Conservation (phyloP, 2,113 vertebrate species). For the Mohoua ochrocephala region DNA sequence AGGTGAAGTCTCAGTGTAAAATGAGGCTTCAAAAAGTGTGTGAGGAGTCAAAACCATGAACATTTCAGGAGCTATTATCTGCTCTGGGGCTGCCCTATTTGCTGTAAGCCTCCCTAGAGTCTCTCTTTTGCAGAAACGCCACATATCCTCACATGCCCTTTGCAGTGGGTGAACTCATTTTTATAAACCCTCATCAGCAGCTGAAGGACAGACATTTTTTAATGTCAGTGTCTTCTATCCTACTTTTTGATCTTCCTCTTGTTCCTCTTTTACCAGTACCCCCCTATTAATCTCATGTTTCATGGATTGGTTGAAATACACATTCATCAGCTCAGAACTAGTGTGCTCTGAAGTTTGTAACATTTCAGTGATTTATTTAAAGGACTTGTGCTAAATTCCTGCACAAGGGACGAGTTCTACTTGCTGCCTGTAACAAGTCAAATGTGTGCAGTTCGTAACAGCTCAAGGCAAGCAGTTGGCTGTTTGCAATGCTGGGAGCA, state of each 20-base stretch:
- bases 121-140: background rate
- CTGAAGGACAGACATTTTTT: background rate
- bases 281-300: background rate
- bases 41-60: background rate
- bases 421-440: background rate
- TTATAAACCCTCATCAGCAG: background rate
- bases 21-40: background rate
- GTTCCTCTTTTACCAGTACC: background rate
- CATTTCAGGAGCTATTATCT: background rate
- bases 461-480: background rate
- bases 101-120: background rate
- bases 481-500: background rate
- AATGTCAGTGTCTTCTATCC: background rate
- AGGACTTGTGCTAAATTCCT: background rate
- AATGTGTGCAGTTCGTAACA: background rate
- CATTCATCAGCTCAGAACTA: background rate
- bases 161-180: background rate
- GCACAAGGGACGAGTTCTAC: background rate
- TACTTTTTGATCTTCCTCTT: background rate
- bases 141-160: background rate
- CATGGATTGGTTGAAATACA: background rate
- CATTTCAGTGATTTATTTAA: background rate
- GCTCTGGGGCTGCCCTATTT: conserved; percentile 9
- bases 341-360: background rate
- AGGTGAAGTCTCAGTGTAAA: background rate